These are phyloP conservation scores for Suricata suricatta DNA, from an alignment of 2,113 vertebrate species.

Conservation along the genomic window DNA sequence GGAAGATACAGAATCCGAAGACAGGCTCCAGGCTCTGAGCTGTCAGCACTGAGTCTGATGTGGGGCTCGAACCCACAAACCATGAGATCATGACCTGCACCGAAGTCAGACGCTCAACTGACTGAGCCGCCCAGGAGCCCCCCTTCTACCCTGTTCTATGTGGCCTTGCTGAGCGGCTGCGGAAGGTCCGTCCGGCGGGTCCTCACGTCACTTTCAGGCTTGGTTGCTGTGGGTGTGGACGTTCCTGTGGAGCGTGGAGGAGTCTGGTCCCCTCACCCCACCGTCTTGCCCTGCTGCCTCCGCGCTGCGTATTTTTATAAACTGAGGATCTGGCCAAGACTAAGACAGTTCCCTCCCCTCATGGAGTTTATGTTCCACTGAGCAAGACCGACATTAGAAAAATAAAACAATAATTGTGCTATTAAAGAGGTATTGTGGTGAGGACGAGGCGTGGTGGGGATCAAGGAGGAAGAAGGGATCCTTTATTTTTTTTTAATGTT, in stretches of 20 bases:
- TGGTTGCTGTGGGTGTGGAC: too few relatives aligned
- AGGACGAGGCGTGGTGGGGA: background rate
- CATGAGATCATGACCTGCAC: too few relatives aligned
- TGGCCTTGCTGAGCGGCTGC: background rate
- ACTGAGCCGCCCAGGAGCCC: too few relatives aligned
- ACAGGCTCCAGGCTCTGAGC: too few relatives aligned
- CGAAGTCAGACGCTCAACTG: too few relatives aligned
- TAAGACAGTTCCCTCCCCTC: background rate
- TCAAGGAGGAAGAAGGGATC: background rate
- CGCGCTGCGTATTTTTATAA: background rate
- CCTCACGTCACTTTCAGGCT: background rate
- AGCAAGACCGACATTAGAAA: background rate
- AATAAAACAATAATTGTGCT: background rate
- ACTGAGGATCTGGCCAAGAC: background rate
- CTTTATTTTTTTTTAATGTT: background rate
- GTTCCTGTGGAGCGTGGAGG: background rate
- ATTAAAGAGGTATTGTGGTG: background rate
- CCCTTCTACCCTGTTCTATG: background rate
- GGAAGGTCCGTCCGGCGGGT: background rate
- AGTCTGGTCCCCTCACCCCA: background rate
- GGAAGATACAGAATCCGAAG: too few relatives aligned
- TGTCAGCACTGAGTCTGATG: too few relatives aligned
- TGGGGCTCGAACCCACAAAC: too few relatives aligned
- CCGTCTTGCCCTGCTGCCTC: background rate
- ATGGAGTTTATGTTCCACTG: background rate